Evolutionary conservation across 2,888 invertebrate genomes (phyloP), one percentile per base, ranked within the genome.

Genomic region (Lissonota sp.): DNA sequence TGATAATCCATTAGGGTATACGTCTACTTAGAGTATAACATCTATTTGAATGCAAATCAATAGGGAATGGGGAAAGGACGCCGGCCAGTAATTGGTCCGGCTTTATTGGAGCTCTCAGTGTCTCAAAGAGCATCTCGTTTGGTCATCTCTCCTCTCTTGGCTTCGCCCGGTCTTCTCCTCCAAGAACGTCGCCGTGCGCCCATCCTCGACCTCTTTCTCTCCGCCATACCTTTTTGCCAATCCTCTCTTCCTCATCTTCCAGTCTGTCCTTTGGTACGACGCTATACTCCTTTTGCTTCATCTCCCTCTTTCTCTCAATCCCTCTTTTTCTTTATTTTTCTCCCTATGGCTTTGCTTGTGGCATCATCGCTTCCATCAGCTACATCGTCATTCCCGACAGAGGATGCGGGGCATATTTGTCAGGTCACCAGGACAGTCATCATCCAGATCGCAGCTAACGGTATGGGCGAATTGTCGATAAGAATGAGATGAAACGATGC

Each of bases 1-100:
- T 92, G 92, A 92, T 92, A 92, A 92, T 92, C 92, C 92, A 92
- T 92, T 92, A 92, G 92, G 91, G 26, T 26, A 92, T 92, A 91
- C 91, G 91, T 91, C 91, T 92, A 92, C 92, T 92, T 92, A 92
- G 91, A 91, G 92, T 92, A 91, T 92, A 92, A 91, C 92, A 91
- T 92, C 92, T 92, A 92, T 92, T 92, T 92, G 92, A 92, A 92
- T 92, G 92, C 92, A 92, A 92, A 92, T 92, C 92, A 92, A 92
- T 92, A 91, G 91, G 90, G 91, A 90, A 91, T 89, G 90, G 89
- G 76, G 83, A 83, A 84, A 85, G 86, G 91, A 90, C 90, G 90
- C 88, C 88, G 90, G 89, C 87, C 90, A 90, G 92, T 92, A 92
- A 92, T 92, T 92, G 92, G 91, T 92, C 92, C 90, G 88, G 90